phyloP scores from a whole-genome alignment of 2,113 vertebrate genomes.

The Callospermophilus lateralis region DNA sequence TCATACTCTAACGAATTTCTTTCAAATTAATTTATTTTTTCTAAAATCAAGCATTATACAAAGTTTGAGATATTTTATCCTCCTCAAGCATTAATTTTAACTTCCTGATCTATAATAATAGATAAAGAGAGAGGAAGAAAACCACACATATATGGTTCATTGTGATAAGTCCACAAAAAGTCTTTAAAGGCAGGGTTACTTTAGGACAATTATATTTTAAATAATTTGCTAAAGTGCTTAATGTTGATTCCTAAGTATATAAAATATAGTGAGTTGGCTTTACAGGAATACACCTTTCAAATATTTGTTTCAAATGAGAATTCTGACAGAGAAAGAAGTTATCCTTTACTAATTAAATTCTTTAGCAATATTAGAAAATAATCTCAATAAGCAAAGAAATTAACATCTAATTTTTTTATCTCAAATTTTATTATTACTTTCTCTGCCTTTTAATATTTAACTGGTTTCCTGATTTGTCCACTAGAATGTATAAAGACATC shows the following conservation, averaged over 20 bases:
- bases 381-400: neutral
- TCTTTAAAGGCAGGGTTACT: neutral
- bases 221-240: slow-evolving; percentile 28
- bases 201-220: slow-evolving; percentile 53
- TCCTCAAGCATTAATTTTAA: neutral
- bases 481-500: neutral
- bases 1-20: neutral
- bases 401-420: neutral
- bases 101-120: neutral
- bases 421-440: neutral
- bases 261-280: slow-evolving; percentile 1
- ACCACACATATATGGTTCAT: neutral
- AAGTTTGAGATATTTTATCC: neutral
- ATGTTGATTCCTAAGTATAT: neutral
- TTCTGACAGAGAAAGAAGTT: neutral
- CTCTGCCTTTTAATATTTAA: neutral
- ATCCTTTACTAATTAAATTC: neutral
- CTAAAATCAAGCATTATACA: neutral
- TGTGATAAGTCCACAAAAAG: slow-evolving; percentile 12
- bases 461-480: neutral
- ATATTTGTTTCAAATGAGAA: neutral
- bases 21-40: neutral
- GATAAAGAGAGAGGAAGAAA: neutral
- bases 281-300: neutral
- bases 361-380: neutral